These are phyloP conservation scores for Axea sp. DNA, from an alignment of 2,888 invertebrate species.

Conservation along the genomic window DNA sequence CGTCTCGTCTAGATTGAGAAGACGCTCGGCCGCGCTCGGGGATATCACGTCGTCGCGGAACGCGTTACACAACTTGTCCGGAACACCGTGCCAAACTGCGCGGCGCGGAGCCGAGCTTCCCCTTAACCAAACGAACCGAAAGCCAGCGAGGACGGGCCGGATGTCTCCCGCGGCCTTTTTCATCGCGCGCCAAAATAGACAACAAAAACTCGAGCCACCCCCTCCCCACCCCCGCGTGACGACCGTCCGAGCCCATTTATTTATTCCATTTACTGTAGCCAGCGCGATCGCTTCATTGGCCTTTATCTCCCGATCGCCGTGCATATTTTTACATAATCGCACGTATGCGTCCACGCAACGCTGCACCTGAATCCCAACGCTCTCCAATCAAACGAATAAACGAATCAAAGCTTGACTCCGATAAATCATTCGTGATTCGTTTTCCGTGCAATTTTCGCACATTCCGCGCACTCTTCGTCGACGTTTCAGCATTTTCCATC, in stretches of 20 bases:
- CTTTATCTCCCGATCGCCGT: slow-evolving; percentile 2
- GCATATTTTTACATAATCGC: slow-evolving; percentile 7
- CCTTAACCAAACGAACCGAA: slow-evolving; percentile 10
- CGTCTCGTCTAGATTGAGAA: slow-evolving; percentile 57
- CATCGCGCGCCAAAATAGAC: slow-evolving; percentile 50
- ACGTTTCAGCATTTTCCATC: too few relatives aligned
- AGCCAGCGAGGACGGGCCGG: slow-evolving; percentile 38
- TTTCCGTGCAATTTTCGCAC: too few relatives aligned
- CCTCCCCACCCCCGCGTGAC: too few relatives aligned
- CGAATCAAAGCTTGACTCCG: too few relatives aligned
- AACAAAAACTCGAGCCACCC: slow-evolving; percentile 26
- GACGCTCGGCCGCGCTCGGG: slow-evolving; percentile 54
- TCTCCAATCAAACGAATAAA: too few relatives aligned
- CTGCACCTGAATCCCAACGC: neutral
- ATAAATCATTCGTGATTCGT: too few relatives aligned
- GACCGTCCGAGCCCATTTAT: slow-evolving; percentile 29
- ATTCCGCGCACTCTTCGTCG: too few relatives aligned
- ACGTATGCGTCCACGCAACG: neutral
- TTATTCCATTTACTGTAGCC: slow-evolving; percentile 16
- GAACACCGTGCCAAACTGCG: slow-evolving; percentile 72
- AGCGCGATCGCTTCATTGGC: neutral
- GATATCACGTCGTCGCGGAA: slow-evolving; percentile 47
- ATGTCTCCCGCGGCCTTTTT: slow-evolving; percentile 33
- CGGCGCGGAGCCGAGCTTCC: slow-evolving; percentile 68
- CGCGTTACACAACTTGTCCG: slow-evolving; percentile 69